These are phyloP conservation scores for Pteronotus mesoamericanus DNA, from an alignment of 2,797 vertebrate genomes.

Conservation along the genomic window DNA sequence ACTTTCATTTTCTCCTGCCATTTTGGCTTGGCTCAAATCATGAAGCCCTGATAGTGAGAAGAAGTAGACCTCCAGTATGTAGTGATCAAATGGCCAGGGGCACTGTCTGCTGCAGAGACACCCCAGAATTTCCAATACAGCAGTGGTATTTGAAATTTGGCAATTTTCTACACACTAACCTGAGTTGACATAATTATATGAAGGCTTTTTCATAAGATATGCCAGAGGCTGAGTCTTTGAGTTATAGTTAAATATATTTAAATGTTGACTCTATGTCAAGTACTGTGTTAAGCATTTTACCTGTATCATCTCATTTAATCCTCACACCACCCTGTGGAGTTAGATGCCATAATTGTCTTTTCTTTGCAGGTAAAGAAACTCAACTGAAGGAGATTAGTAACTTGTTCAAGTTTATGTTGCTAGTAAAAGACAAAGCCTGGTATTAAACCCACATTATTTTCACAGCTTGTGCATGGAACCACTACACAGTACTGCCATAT, in stretches of 20 bases:
- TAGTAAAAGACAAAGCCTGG: neutral
- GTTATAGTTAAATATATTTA: neutral
- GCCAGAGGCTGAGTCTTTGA: neutral
- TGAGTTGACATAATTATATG: neutral
- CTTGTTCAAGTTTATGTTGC: neutral
- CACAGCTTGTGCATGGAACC: neutral
- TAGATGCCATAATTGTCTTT: neutral
- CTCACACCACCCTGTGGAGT: neutral
- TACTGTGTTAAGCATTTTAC: neutral
- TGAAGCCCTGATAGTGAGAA: neutral
- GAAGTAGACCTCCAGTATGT: neutral
- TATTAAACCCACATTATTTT: neutral
- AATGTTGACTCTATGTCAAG: neutral
- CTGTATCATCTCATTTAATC: conserved; percentile 9
- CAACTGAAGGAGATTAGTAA: conserved; percentile 5
- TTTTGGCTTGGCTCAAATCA: conserved; percentile 16
- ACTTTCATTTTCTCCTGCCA: conserved; percentile 27
- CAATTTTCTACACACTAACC: neutral
- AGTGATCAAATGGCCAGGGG: neutral
- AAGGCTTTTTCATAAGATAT: neutral
- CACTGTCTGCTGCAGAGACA: neutral
- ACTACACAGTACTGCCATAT: neutral
- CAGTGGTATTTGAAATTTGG: neutral
- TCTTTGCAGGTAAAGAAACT: neutral
- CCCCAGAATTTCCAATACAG: neutral